Base-by-base conservation (phyloP, 2,797 vertebrate genomes). In the Neomorphus geoffroyi region DNA sequence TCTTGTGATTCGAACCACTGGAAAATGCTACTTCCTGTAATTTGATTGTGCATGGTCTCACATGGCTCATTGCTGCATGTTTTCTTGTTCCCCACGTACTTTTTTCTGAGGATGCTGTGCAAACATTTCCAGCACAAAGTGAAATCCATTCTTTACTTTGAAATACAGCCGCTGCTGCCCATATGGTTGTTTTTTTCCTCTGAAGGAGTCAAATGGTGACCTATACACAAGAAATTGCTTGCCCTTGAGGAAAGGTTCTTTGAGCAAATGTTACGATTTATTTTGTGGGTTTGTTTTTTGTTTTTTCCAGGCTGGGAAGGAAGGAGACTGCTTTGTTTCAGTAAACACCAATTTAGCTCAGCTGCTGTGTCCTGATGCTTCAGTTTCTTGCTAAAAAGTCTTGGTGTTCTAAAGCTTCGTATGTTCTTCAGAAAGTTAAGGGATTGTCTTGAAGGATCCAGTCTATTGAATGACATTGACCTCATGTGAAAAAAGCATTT, bases 1-100 rank as follows among this genome's bases (percentile, higher is more conserved):
- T 95, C 92, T 96, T 96, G 92, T 97, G 94, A 96, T 91, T 93
- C 0, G 2, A 92, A 92, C 82, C 12, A 13, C 85, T 88, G 86
- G 82, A 95, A 96, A 96, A 88, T 39, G 85, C 94, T 94, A 74
- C 91, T 93, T 97, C 91, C 83, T 94, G 91, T 96, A 96, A 95
- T 94, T 94, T 96, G 93, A 94, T 96, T 94, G 94, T 97, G 91
- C 93, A 84, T 77, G 24, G 66, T 45, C 91, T 97, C 90, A 92
- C 94, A 61, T 88, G 90, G 88, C 71, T 96, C 82, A 64, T 13
- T 95, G 94, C 95, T 85, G 91, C 70, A 30, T 88, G 88, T 94
- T 95, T 96, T 77, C 80, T 80, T 94, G 45, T 96, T 86, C 86
- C 37, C 62, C 73, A 33, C 1, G 0, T 80, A 83, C 10, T 41